Conservation (phyloP, 1,140 invertebrate species). For the Eufriesea mexicana region DNA sequence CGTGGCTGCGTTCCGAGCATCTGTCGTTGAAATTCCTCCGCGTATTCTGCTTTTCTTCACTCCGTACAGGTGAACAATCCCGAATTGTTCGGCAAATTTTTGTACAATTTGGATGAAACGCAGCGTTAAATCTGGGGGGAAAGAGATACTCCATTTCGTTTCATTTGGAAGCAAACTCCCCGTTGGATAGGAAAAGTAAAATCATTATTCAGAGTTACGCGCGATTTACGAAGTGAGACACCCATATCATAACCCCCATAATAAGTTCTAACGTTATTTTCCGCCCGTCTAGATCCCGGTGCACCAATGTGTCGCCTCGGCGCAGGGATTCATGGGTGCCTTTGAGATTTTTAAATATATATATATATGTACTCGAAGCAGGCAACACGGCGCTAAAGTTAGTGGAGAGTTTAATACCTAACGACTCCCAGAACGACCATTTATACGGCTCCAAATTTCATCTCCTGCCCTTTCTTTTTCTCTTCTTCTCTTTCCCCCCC, state of each 20-base stretch:
- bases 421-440: slow-evolving; percentile 47
- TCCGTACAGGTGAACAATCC: background rate
- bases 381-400: slow-evolving; percentile 12
- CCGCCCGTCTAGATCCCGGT: background rate
- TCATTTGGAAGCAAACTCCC: too few species aligned
- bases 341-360: slow-evolving; percentile 46
- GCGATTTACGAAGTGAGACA: background rate
- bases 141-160: too few species aligned
- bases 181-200: background rate
- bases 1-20: background rate
- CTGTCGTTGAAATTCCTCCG: background rate
- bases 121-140: too few species aligned
- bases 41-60: background rate
- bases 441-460: slow-evolving; percentile 42
- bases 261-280: slow-evolving; percentile 28
- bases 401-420: slow-evolving; percentile 42
- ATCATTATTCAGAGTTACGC: background rate
- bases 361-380: background rate
- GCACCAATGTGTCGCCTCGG: slow-evolving; percentile 18
- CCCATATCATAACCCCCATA: too few species aligned
- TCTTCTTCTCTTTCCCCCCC: background rate
- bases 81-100: too few species aligned
- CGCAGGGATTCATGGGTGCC: background rate
- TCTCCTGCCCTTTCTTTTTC: slow-evolving; percentile 1
- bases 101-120: too few species aligned